These are phyloP conservation scores for Atta texana DNA, from an alignment of 1,140 invertebrate species.

Conservation along the genomic window DNA sequence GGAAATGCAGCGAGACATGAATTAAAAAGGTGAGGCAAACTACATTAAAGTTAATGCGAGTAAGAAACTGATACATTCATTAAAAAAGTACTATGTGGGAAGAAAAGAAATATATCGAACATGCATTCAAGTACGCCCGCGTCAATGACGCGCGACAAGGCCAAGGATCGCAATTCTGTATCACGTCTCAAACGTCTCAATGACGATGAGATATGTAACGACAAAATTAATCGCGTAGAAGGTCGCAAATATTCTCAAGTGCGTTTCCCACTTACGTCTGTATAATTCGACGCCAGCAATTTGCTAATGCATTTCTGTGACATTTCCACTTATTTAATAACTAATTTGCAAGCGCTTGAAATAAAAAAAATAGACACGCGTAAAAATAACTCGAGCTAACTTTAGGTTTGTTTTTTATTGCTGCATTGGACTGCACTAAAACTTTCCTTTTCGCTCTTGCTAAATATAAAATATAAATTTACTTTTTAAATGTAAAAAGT, in stretches of 20 bases:
- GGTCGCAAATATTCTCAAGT: slow-evolving; percentile 3
- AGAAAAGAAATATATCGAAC: slow-evolving; percentile 6
- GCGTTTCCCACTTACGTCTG: not conserved
- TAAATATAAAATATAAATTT: no score
- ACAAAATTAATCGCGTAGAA: not conserved
- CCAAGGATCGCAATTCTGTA: slow-evolving; percentile 32
- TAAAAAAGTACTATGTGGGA: not conserved
- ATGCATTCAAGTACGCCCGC: slow-evolving; percentile 47
- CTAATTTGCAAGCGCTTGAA: not conserved
- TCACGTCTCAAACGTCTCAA: slow-evolving; percentile 5
- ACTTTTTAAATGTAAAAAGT: no score
- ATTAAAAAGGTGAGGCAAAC: not conserved
- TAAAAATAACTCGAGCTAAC: not conserved
- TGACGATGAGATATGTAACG: not conserved
- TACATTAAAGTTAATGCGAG: not conserved
- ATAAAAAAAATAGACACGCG: not conserved
- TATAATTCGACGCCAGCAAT: not conserved
- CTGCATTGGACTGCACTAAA: no score
- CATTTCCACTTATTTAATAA: not conserved
- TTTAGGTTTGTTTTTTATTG: no score
- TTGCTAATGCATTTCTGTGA: not conserved
- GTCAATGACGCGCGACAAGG: slow-evolving; percentile 30
- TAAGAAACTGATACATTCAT: slow-evolving; percentile 6
- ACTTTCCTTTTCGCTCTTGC: no score
- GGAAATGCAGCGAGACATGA: not conserved